Evolutionary conservation across 2,888 invertebrate genomes (phyloP), one percentile per base, ranked within the genome.

Genomic region (Acanthosepion pharaonis): DNA sequence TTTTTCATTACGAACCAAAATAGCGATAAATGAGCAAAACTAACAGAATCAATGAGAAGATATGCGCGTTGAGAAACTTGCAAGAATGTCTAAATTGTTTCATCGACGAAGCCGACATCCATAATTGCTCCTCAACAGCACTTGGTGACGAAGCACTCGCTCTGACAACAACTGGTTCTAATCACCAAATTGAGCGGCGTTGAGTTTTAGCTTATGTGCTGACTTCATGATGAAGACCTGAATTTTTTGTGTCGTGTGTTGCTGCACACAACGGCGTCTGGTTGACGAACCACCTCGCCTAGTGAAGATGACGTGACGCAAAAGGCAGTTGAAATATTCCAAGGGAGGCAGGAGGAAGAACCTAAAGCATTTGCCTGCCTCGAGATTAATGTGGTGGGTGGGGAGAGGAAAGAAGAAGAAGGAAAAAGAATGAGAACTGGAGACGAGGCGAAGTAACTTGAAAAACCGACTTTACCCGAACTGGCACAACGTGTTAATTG

Each of bases 271-370:
- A 33, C 78, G 78, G 5, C n/a, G 15, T 78, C 78, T 78, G n/a
- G 78, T 78, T 78, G 78, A 78, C 78, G 78, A 78, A 78, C 78
- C 78, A 78, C n/a, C n/a, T 78, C 78, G n/a, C 78, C 78, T n/a
- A 78, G 78, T 78, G n/a, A 33, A 78, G n/a, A 78, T 78, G 78
- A 78, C 78, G 78, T n/a, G 78, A 78, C 15, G 78, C 78, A 78
- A 33, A 78, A 78, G 78, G 78, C 78, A 78, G 78, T 78, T 78
- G 78, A n/a, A n/a, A 78, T 78, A 78, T 78, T 78, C 78, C n/a
- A 78, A 33, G n/a, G n/a, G n/a, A 11, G n/a, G 78, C 2, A 3
- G n/a, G 78, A 15, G 33, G n/a, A 78, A n/a, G 78, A n/a, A 78
- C n/a, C 78, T 59, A 9, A 78, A 78, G 18, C 18, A 78, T 78